Base-by-base conservation (phyloP, 1,140 invertebrate species). In the Orchesella cincta region DNA sequence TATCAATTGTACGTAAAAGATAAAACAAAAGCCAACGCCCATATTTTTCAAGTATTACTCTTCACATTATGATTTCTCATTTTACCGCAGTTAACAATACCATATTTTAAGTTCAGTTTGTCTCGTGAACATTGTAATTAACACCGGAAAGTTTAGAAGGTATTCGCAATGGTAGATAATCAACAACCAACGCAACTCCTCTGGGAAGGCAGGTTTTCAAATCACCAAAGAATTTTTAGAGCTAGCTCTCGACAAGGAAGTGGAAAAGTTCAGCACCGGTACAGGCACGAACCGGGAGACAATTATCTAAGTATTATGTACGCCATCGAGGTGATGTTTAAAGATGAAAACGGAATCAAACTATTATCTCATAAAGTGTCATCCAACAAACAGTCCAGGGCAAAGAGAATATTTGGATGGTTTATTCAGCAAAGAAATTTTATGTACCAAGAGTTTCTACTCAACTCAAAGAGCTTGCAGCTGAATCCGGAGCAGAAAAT, bases 291-390 rank as follows among this genome's bases (percentile, higher is more conserved):
- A 76, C 84, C 85, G 75, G 87, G 87, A 33, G 87, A 88, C 75
- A 88, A 88, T 83, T 88, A 87, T 29, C 83, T 84, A 0, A 87
- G 86, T 75, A 83, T 85, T 12, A 85, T 88, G 83, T 74, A 85
- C 31, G 84, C 86, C 1, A 77, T 83, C 0, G 78, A 26, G 33
- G 74, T 84, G 0, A 31, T 26, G 1, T 46, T 71, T 23, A 29
- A 54, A 52, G 54, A 3, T 2, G 76, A 54, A 16, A n/a, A 26
- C n/a, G 23, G 46, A 77, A 23, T 35, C 1, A 39, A 23, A 8
- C 3, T 28, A 74, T 36, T 54, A 78, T 16, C 18, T 81, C 5
- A 70, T 78, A 0, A 81, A 81, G 35, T 74, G 71, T 16, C 75
- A 73, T 74, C 80, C n/a, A n/a, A n/a, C 80, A 54, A n/a, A 26